These are phyloP conservation scores for Chroicocephalus ridibundus DNA, from an alignment of 2,113 vertebrate genomes.

Conservation along the genomic window DNA sequence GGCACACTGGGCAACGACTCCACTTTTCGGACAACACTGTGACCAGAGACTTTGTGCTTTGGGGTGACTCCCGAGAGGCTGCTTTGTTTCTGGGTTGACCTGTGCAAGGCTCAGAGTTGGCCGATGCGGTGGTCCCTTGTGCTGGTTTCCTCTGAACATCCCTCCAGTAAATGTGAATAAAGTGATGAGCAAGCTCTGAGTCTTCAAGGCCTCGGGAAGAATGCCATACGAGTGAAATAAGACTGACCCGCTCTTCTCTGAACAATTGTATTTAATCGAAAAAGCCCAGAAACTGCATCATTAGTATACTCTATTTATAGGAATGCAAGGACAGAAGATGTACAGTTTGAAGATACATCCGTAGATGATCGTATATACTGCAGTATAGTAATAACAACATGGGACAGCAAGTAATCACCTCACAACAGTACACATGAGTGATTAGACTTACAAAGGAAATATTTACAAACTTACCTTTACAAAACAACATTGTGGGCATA, in stretches of 20 bases:
- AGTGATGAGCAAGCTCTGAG: accelerated
- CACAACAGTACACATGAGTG: constrained; percentile 73
- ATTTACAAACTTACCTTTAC: constrained; percentile 81
- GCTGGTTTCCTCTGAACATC: too few species aligned
- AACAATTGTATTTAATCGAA: constrained; percentile 59
- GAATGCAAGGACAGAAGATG: constrained; percentile 72
- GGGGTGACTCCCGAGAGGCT: background rate
- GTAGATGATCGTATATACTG: constrained; percentile 61
- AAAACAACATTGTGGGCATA: constrained; percentile 75
- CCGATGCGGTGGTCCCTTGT: too few species aligned
- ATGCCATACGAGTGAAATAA: background rate
- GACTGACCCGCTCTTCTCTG: background rate
- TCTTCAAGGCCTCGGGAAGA: background rate
- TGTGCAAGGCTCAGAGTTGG: accelerated
- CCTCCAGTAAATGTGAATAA: too few species aligned
- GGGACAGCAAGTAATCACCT: constrained; percentile 73
- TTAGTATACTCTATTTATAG: constrained; percentile 73
- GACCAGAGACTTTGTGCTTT: accelerated
- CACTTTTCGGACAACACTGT: background rate
- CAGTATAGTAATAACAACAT: constrained; percentile 66
- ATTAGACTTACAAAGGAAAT: constrained; percentile 75
- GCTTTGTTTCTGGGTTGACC: accelerated
- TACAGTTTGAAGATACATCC: constrained; percentile 70
- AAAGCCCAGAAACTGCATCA: constrained; percentile 44
- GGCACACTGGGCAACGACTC: too few species aligned